These are phyloP conservation scores for Eptatretus atami DNA, from an alignment of 2,797 vertebrate species.

Conservation along the genomic window DNA sequence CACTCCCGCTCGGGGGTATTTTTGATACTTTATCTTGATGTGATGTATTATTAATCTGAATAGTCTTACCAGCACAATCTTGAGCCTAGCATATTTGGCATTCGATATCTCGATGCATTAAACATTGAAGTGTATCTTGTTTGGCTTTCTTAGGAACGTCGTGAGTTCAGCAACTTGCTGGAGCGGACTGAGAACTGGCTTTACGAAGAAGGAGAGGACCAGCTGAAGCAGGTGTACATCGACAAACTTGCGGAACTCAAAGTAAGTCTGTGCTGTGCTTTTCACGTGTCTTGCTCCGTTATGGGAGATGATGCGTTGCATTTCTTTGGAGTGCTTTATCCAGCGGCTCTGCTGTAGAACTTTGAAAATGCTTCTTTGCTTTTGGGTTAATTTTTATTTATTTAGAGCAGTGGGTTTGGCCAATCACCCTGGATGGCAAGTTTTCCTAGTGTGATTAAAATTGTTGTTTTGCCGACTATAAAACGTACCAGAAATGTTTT, in stretches of 20 bases:
- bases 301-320: not conserved
- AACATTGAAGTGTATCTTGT: too few relatives aligned
- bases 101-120: too few relatives aligned
- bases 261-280: slow-evolving; percentile 14
- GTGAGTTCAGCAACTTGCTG: slow-evolving; percentile 31
- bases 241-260: slow-evolving; percentile 54
- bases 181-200: slow-evolving; percentile 79
- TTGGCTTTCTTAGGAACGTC: slow-evolving; percentile 25
- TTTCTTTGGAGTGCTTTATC: not conserved
- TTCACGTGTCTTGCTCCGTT: not conserved
- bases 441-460: too few relatives aligned
- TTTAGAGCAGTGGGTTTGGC: too few relatives aligned
- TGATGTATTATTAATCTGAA: too few relatives aligned
- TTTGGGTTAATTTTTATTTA: not conserved
- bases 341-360: not conserved
- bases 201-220: slow-evolving; percentile 77
- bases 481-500: too few relatives aligned
- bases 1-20: too few relatives aligned
- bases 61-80: too few relatives aligned
- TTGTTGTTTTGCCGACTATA: too few relatives aligned
- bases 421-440: too few relatives aligned
- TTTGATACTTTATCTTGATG: too few relatives aligned
- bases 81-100: too few relatives aligned
- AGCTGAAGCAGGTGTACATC: slow-evolving; percentile 51
- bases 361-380: not conserved